Conservation (phyloP, 92 coral and sea anemone species). For the Scolanthus callimorphus region DNA sequence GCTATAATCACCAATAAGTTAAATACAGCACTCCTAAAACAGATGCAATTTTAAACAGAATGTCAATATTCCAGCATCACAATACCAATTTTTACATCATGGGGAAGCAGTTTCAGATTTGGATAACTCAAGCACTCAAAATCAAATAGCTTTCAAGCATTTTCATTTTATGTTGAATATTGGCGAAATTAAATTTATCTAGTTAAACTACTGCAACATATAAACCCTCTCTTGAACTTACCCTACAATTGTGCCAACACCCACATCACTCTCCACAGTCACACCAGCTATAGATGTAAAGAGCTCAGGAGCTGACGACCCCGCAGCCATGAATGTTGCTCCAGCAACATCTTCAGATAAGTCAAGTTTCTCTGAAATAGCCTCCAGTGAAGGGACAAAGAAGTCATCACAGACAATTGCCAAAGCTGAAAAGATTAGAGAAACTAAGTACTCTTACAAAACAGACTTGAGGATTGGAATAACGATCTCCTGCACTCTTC, state of each 20-base stretch:
- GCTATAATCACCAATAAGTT: constrained; percentile 97
- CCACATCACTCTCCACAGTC: constrained; percentile 91
- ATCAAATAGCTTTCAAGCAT: too few relatives aligned
- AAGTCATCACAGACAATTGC: constrained; percentile 98
- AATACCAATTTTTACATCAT: too few relatives aligned
- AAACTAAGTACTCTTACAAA: too few relatives aligned
- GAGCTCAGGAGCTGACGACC: constrained; percentile 97
- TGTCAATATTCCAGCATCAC: too few relatives aligned
- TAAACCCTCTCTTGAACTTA: constrained; percentile 46
- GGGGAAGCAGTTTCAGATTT: too few relatives aligned
- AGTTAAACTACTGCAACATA: too few relatives aligned
- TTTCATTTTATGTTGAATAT: too few relatives aligned
- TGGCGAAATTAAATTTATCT: too few relatives aligned
- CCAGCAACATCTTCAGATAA: constrained; percentile 99
- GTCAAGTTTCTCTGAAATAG: constrained; percentile 94
- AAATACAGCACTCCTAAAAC: constrained; percentile 91
- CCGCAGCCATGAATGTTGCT: constrained; percentile 99
- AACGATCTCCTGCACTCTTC: too few relatives aligned
- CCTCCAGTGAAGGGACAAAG: constrained; percentile 97
- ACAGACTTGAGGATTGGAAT: too few relatives aligned
- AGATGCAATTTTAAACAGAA: neutral
- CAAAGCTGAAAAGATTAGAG: constrained; percentile 80
- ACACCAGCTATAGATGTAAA: constrained; percentile 99
- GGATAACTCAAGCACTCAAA: too few relatives aligned
- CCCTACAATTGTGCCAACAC: constrained; percentile 99